These are phyloP conservation scores for Diarsia mendica DNA, from an alignment of 2,888 invertebrate genomes.

Conservation along the genomic window DNA sequence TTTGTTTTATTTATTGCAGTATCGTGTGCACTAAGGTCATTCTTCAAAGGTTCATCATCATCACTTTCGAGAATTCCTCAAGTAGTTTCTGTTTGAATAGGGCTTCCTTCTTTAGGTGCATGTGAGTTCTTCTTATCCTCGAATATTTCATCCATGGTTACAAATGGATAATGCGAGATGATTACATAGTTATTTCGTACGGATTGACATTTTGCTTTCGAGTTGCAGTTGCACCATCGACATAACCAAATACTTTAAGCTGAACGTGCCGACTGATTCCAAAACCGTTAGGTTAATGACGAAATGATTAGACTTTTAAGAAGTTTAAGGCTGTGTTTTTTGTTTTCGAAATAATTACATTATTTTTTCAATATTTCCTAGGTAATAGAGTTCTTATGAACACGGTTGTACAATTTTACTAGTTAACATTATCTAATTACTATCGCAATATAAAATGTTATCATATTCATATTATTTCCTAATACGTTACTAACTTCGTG, in stretches of 20 bases:
- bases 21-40: neutral
- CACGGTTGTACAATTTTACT: constrained; percentile 18
- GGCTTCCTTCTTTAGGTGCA: neutral
- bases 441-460: constrained; percentile 37
- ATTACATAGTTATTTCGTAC: constrained; percentile 3
- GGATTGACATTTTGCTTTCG: constrained; percentile 34
- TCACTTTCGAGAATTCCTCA: neutral
- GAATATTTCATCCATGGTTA: neutral
- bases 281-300: constrained; percentile 24
- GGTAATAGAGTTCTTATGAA: neutral
- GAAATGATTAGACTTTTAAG: constrained; percentile 31
- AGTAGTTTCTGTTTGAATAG: neutral
- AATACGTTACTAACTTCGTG: constrained; percentile 39
- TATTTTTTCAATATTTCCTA: neutral
- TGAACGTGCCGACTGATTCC: constrained; percentile 6
- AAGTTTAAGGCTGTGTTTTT: constrained; percentile 2
- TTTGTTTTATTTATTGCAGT: neutral
- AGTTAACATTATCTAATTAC: constrained; percentile 32
- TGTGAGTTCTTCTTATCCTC: neutral
- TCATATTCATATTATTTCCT: constrained; percentile 46
- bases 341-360: constrained; percentile 1
- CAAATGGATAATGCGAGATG: constrained; percentile 7
- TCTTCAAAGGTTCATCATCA: neutral
- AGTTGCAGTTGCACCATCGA: constrained; percentile 28
- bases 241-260: constrained; percentile 17